These are phyloP conservation scores for Cryptoleucopteryx plumbea DNA, from an alignment of 2,113 vertebrate species.

Conservation along the genomic window DNA sequence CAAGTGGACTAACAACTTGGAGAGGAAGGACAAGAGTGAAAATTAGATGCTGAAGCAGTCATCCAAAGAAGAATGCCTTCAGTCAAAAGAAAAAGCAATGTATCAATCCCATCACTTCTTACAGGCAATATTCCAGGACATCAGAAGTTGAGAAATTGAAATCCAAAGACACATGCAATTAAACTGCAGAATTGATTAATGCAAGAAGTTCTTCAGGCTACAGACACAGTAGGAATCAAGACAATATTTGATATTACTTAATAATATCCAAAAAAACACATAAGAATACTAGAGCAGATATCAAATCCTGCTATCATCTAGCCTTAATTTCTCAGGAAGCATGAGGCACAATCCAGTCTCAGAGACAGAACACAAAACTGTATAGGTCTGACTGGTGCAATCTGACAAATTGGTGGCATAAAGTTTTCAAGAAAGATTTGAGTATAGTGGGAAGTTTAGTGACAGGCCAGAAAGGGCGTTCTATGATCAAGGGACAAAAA, in stretches of 20 bases:
- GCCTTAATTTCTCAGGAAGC: not conserved
- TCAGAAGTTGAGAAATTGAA: not conserved
- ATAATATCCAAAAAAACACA: accelerated
- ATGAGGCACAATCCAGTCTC: not conserved
- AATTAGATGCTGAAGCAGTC: not conserved
- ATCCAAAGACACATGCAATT: not conserved
- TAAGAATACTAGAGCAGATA: not conserved
- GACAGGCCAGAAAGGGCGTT: not conserved
- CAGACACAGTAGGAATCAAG: not conserved
- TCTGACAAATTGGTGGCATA: accelerated
- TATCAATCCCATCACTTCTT: not conserved
- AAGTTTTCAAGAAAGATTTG: not conserved
- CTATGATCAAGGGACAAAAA: not conserved
- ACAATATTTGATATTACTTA: not conserved
- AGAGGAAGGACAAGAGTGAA: not conserved
- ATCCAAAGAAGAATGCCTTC: not conserved
- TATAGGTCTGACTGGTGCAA: not conserved
- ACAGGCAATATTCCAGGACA: not conserved
- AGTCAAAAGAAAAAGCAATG: not conserved
- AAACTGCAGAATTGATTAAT: not conserved
- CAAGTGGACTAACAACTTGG: not conserved
- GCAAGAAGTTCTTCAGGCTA: not conserved
- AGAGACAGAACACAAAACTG: not conserved
- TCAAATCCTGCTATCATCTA: not conserved
- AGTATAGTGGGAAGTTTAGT: not conserved